A percentile compares a stretch with the other conserved stretches of the same genome.
These are phyloP conservation scores for Leptarthrus brevirostris DNA, from an alignment of 2,888 invertebrate species.

Conservation along the genomic window DNA sequence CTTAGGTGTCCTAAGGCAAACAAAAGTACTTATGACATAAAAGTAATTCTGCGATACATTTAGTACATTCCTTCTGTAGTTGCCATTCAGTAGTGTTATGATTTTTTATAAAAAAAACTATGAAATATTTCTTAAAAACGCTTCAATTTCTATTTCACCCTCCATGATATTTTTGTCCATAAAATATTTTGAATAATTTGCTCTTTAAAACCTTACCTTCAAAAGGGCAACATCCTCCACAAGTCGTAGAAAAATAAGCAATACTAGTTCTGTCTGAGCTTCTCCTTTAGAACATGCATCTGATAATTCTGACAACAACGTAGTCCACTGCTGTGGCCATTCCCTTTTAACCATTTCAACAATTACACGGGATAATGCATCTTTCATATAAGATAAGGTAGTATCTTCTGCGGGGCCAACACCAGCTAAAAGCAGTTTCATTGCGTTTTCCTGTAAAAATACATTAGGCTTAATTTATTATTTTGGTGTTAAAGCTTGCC, in stretches of 20 bases:
- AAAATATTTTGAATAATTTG: too few species aligned
- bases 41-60: too few species aligned
- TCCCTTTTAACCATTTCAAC: slow-evolving; percentile 97
- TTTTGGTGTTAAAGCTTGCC: slow-evolving; percentile 67
- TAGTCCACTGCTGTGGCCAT: slow-evolving; percentile 98
- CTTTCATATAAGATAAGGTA: slow-evolving; percentile 78
- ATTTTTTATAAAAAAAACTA: too few species aligned
- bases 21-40: too few species aligned
- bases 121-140: too few species aligned
- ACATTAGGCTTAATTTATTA: slow-evolving; percentile 51
- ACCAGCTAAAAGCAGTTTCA: slow-evolving; percentile 82
- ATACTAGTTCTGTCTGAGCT: slow-evolving; percentile 88
- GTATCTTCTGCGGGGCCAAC: slow-evolving; percentile 79
- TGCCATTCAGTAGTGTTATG: too few species aligned
- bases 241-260: slow-evolving; percentile 87
- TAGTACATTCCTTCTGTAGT: too few species aligned
- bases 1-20: too few species aligned
- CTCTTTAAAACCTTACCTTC: slow-evolving; percentile 74
- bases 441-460: slow-evolving; percentile 79
- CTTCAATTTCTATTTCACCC: too few species aligned
- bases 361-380: slow-evolving; percentile 87
- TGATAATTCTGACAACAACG: slow-evolving; percentile 83
- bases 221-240: slow-evolving; percentile 94
- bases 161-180: too few species aligned
- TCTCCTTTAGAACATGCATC: slow-evolving; percentile 86